These are phyloP conservation scores for Phylloscopus whistleri DNA, from an alignment of 2,113 vertebrate genomes.

Conservation along the genomic window DNA sequence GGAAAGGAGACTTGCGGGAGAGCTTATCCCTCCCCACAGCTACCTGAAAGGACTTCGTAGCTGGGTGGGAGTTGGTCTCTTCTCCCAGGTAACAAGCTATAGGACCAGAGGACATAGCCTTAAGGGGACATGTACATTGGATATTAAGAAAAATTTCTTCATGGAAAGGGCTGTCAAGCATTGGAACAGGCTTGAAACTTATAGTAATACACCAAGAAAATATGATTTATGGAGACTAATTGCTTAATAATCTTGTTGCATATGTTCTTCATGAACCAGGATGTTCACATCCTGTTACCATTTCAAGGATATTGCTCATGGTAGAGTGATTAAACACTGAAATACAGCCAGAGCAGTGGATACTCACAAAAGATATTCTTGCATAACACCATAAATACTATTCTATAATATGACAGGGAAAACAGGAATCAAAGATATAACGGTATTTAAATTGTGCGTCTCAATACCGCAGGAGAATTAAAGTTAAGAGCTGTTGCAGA, in stretches of 20 bases:
- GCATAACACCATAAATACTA: neutral
- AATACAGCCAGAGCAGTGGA: neutral
- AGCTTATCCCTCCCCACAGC: neutral
- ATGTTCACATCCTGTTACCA: neutral
- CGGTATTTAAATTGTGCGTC: neutral
- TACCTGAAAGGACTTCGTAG: neutral
- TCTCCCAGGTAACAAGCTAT: neutral
- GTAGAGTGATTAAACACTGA: slow-evolving; percentile 11
- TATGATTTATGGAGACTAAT: neutral
- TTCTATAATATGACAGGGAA: neutral
- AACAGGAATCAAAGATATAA: neutral
- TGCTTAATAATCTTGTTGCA: slow-evolving; percentile 11
- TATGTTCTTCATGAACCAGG: neutral
- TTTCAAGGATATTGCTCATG: neutral
- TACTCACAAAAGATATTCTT: neutral
- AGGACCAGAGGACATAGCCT: neutral
- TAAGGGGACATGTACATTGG: neutral
- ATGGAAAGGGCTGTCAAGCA: fast-evolving
- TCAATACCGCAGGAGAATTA: neutral
- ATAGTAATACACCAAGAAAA: neutral
- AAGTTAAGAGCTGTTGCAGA: neutral
- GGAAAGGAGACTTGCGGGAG: neutral
- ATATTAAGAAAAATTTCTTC: neutral
- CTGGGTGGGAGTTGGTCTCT: fast-evolving
- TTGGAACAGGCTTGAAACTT: neutral